Percentiles rank a stretch among this genome's conserved stretches.
phyloP scores from a whole-genome alignment of 1,140 invertebrate genomes.

The Monochamus saltuarius region DNA sequence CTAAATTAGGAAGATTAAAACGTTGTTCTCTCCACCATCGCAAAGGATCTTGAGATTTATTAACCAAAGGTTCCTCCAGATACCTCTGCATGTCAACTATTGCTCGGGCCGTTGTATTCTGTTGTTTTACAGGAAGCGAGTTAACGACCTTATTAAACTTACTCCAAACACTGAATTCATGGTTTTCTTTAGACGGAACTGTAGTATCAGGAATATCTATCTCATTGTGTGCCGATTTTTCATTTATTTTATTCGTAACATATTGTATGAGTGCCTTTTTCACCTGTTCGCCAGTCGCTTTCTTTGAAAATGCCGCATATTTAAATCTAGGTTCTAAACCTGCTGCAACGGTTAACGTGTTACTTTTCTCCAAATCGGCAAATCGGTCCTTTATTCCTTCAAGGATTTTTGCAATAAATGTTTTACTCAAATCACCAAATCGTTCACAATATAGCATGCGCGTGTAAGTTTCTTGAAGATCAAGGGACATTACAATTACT shows the following conservation, averaged over 20 bases:
- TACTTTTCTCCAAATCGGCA: conserved; percentile 23
- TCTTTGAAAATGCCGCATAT: too few relatives aligned
- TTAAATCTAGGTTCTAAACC: conserved; percentile 40
- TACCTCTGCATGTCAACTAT: conserved; percentile 18
- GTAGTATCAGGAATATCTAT: too few relatives aligned
- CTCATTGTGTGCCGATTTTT: conserved; percentile 15
- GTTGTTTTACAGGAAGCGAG: not conserved
- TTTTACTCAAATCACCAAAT: not conserved
- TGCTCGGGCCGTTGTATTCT: conserved; percentile 3
- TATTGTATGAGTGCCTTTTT: conserved; percentile 24
- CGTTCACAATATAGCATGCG: conserved; percentile 3
- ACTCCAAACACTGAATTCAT: too few relatives aligned
- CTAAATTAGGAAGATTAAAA: too few relatives aligned
- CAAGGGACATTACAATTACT: conserved; percentile 27
- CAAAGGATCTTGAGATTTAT: not conserved
- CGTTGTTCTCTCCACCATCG: not conserved
- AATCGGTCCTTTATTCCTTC: conserved; percentile 20
- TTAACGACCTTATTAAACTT: not conserved
- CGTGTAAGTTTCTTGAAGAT: conserved; percentile 9
- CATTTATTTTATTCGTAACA: conserved; percentile 19
- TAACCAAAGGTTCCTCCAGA: conserved; percentile 1
- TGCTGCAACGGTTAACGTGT: conserved; percentile 28
- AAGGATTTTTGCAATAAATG: not conserved
- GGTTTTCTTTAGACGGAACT: too few relatives aligned
- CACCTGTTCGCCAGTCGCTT: conserved; percentile 14